Conservation (phyloP, 2,888 invertebrate genomes). For the Agrochola circellaris region DNA sequence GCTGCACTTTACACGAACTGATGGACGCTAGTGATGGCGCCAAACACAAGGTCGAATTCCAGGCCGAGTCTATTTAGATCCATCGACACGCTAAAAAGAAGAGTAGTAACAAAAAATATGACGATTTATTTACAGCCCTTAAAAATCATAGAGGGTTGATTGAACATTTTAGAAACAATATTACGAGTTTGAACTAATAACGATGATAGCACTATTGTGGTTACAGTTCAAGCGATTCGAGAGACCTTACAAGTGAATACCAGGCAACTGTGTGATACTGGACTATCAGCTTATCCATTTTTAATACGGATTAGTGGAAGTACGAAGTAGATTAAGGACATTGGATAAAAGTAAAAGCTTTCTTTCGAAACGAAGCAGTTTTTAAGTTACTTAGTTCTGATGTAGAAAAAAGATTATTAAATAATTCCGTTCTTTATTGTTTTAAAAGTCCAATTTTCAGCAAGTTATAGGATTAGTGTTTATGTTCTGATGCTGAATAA, state of each 20-base stretch:
- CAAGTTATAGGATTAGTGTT: background rate
- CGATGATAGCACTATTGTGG: background rate
- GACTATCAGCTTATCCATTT: conserved; percentile 47
- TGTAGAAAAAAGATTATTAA: conserved; percentile 2
- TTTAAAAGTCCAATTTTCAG: conserved; percentile 4
- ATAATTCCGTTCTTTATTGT: background rate
- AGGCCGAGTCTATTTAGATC: too few species aligned
- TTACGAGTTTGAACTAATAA: background rate
- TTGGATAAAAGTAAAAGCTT: conserved; percentile 38
- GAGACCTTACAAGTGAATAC: conserved; percentile 39
- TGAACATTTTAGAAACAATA: background rate
- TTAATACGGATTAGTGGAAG: conserved; percentile 44
- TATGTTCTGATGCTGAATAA: background rate
- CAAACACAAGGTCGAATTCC: too few species aligned
- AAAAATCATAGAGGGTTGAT: background rate
- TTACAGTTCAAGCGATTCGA: background rate
- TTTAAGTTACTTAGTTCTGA: conserved; percentile 7
- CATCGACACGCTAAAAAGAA: too few species aligned
- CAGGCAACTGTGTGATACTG: conserved; percentile 8
- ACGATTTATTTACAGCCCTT: too few species aligned
- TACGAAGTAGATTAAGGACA: conserved; percentile 22
- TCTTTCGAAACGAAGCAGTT: background rate
- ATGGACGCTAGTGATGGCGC: too few species aligned
- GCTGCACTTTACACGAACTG: too few species aligned
- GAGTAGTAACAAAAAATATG: too few species aligned